phyloP scores from a whole-genome alignment of 2,888 invertebrate genomes.

The Eurytoma californica region DNA sequence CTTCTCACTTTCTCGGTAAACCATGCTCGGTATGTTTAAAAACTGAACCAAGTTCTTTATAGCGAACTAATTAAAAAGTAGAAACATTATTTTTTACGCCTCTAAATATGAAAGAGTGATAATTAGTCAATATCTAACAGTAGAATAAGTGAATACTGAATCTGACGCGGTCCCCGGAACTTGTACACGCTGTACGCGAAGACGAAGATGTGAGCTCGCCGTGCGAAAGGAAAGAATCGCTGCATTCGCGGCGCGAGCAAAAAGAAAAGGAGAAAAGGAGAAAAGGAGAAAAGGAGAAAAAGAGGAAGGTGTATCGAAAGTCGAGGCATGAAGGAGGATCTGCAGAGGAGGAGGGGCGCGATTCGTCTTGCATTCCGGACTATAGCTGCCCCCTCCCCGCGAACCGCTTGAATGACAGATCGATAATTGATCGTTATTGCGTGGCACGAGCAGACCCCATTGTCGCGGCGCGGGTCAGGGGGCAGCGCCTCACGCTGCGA shows the following conservation, averaged over 20 bases:
- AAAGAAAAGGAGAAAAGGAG: background rate
- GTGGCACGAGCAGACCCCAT: conserved; percentile 63
- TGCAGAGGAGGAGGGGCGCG: conserved; percentile 58
- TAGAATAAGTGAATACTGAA: no score
- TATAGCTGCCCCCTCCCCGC: conserved; percentile 50
- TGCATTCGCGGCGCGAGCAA: background rate
- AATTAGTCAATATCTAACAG: no score
- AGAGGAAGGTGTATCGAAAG: conserved; percentile 42
- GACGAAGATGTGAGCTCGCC: background rate
- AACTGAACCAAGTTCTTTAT: no score
- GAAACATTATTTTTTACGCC: no score
- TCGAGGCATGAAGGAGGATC: conserved; percentile 54
- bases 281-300: conserved; percentile 42
- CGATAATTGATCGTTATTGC: conserved; percentile 74
- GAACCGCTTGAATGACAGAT: conserved; percentile 71
- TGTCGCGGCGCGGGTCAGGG: conserved; percentile 62
- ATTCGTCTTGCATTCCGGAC: conserved; percentile 71
- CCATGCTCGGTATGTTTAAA: no score
- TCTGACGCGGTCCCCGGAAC: background rate
- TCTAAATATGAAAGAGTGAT: no score
- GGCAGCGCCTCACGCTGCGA: conserved; percentile 70
- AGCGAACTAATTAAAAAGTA: no score
- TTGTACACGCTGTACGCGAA: background rate
- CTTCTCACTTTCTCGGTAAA: no score
- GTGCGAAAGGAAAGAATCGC: background rate